Evolutionary conservation across 2,797 vertebrate genomes (phyloP).

Genomic region (Sandelia bainsii): DNA sequence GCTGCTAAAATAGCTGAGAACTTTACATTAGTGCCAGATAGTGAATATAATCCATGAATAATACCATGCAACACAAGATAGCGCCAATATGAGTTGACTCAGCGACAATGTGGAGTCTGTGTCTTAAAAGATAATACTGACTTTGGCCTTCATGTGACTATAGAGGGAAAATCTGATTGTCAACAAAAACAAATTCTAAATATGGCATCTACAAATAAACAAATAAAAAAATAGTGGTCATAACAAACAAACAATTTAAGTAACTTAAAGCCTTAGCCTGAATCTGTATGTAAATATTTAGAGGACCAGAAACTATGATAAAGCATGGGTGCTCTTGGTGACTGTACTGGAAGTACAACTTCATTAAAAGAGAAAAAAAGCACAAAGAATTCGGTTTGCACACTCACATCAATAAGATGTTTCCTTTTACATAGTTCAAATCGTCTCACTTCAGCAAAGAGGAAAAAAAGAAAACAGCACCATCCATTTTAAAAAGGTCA

Average conservation of each 20-base stretch:
- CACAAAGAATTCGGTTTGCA: neutral
- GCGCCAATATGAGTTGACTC: conserved; percentile 67
- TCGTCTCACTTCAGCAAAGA: neutral
- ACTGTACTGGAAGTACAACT: conserved; percentile 50
- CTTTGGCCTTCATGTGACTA: conserved; percentile 39
- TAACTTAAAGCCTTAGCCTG: neutral
- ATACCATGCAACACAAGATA: conserved; percentile 49
- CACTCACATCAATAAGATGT: too few relatives aligned
- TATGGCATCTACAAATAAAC: conserved; percentile 2
- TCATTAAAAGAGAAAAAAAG: conserved; percentile 40
- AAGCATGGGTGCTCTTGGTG: conserved; percentile 17
- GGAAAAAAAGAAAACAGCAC: neutral
- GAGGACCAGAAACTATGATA: conserved; percentile 12
- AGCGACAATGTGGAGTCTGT: conserved; percentile 62
- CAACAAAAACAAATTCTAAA: conserved; percentile 16
- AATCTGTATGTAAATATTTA: conserved; percentile 3
- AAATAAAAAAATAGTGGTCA: conserved; percentile 8
- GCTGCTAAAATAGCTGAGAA: conserved; percentile 63
- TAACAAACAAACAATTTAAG: conserved; percentile 4
- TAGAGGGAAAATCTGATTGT: conserved; percentile 23
- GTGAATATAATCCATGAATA: conserved; percentile 68
- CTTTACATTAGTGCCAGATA: conserved; percentile 69
- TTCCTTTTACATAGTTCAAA: neutral
- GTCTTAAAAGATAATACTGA: conserved; percentile 56
- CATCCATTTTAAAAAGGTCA: conserved; percentile 68